Evolutionary conservation across 2,797 vertebrate genomes (phyloP).

Genomic region (Remorina albescens): DNA sequence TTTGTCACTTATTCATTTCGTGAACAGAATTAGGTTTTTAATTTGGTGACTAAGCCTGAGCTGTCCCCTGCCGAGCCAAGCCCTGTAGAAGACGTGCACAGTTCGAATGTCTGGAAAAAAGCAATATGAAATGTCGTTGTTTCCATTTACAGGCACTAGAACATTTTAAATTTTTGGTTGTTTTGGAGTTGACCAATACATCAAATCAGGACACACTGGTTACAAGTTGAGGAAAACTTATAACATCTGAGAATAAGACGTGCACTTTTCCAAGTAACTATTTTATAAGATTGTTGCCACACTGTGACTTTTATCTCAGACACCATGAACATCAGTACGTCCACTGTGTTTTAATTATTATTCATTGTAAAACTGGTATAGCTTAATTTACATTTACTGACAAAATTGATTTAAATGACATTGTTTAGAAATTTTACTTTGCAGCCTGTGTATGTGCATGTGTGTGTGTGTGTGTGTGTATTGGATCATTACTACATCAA

Average conservation of each 20-base stretch:
- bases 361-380: background rate
- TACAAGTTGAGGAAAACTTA: background rate
- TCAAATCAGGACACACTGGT: background rate
- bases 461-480: background rate
- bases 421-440: background rate
- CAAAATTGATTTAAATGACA: background rate
- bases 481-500: slow-evolving; percentile 4
- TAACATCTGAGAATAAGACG: background rate
- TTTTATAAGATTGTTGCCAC: background rate
- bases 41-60: background rate
- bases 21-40: background rate
- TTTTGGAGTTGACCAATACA: no score
- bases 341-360: background rate
- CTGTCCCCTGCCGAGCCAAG: background rate
- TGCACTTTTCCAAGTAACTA: no score
- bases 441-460: background rate
- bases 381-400: background rate
- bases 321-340: no score
- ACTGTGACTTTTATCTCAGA: background rate
- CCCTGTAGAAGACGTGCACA: background rate
- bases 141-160: background rate
- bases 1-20: background rate
- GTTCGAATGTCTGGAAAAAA: background rate
- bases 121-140: background rate
- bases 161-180: background rate